Evolutionary conservation across 2,888 invertebrate genomes (phyloP).

Genomic region (Gortyna flavago): DNA sequence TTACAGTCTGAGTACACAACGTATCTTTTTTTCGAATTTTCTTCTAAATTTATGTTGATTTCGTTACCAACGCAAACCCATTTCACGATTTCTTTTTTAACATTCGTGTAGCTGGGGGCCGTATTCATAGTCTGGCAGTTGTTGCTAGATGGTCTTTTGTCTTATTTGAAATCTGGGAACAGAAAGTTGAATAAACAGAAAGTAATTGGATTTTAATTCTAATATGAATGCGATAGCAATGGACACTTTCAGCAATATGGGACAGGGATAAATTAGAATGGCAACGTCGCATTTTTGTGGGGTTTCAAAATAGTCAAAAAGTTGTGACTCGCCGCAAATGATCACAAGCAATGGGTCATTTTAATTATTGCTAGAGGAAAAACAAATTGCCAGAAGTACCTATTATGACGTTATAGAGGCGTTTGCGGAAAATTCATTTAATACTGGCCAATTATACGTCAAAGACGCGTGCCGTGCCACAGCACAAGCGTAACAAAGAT

Average conservation of each 20-base stretch:
- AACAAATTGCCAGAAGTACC: background rate
- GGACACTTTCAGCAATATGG: background rate
- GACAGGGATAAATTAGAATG: background rate
- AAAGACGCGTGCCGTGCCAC: background rate
- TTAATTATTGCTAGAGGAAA: background rate
- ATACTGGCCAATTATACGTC: background rate
- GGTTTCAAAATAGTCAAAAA: background rate
- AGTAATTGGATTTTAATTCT: background rate
- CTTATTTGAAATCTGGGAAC: background rate
- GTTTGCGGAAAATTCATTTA: too few relatives aligned
- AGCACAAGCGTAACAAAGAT: background rate
- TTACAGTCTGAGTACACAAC: constrained; percentile 61
- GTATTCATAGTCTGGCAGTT: constrained; percentile 76
- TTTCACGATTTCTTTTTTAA: constrained; percentile 88
- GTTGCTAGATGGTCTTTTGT: background rate
- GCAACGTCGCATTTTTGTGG: background rate
- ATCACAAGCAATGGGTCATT: background rate
- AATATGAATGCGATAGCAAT: background rate
- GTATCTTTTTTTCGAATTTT: constrained; percentile 74
- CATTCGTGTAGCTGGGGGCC: constrained; percentile 79
- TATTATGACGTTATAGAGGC: background rate
- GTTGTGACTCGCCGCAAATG: too few relatives aligned
- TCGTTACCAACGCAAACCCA: constrained; percentile 87
- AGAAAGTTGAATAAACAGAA: background rate
- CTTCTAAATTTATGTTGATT: constrained; percentile 87